These are phyloP conservation scores for Neocrepidodera transversa DNA, from an alignment of 2,888 invertebrate species.

Conservation along the genomic window DNA sequence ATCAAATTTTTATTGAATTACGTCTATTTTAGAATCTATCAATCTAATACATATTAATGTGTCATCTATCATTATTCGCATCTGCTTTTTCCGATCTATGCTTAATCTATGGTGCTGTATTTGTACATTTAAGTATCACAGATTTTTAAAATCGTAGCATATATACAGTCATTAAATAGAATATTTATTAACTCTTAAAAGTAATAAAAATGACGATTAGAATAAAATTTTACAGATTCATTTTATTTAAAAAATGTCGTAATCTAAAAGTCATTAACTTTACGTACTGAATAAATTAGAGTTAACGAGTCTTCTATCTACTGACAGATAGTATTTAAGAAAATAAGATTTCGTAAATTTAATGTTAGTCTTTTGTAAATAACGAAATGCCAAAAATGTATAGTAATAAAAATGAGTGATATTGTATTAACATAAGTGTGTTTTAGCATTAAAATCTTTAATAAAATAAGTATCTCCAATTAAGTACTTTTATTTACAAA, in stretches of 20 bases:
- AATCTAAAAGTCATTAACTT: no score
- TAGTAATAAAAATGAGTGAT: slow-evolving; percentile 27
- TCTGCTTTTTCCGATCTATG: slow-evolving; percentile 15
- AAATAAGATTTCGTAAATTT: slow-evolving; percentile 20
- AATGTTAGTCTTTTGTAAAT: slow-evolving; percentile 27
- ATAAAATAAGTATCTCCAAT: slow-evolving; percentile 8
- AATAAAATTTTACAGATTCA: no score
- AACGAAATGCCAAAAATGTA: slow-evolving; percentile 31
- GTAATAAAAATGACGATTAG: no score
- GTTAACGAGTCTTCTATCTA: no score
- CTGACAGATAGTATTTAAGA: not conserved
- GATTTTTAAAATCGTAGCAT: slow-evolving; percentile 19
- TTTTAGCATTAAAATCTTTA: not conserved
- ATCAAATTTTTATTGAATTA: no score
- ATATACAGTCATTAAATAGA: slow-evolving; percentile 3
- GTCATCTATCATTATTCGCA: not conserved
- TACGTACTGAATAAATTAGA: no score
- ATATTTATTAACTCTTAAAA: slow-evolving; percentile 7
- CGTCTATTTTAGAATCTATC: no score
- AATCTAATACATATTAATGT: not conserved
- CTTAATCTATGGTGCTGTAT: slow-evolving; percentile 32
- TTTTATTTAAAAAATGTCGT: no score
- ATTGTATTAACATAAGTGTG: slow-evolving; percentile 12
- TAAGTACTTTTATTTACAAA: not conserved
- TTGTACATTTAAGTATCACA: slow-evolving; percentile 21